A percentile compares a stretch with the other conserved stretches of the same genome.
phyloP scores from a whole-genome alignment of 2,888 invertebrate species.

The Oscheius myriophilus region DNA sequence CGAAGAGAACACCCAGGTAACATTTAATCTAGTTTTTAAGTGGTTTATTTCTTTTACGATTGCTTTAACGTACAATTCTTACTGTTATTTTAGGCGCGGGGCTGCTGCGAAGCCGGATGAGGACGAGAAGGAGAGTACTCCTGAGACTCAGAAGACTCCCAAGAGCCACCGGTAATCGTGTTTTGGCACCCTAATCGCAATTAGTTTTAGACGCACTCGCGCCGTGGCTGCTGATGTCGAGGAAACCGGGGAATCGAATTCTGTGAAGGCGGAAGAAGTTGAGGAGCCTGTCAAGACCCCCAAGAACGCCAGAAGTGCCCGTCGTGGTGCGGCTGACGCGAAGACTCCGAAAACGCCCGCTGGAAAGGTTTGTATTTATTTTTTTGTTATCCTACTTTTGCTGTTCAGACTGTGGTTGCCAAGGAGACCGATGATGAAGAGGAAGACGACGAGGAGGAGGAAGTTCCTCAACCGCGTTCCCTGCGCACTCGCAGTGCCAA shows the following conservation, averaged over 20 bases:
- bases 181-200: neutral
- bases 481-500: no score
- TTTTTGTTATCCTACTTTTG: neutral
- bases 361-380: neutral
- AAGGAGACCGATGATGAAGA: neutral
- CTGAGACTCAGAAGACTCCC: neutral
- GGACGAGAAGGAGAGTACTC: neutral
- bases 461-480: neutral
- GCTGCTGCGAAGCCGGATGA: neutral
- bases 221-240: neutral
- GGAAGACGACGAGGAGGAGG: constrained; percentile 15
- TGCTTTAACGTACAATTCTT: no score
- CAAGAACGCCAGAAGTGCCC: neutral
- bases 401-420: neutral
- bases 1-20: no score
- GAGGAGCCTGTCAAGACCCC: constrained; percentile 9
- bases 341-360: neutral
- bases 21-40: no score
- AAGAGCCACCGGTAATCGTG: neutral
- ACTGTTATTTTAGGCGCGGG: no score
- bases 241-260: neutral
- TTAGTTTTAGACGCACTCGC: neutral
- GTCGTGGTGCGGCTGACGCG: neutral
- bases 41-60: no score
- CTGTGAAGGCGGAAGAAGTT: constrained; percentile 6